Conservation (phyloP, 2,113 vertebrate species). For the Pollimyrus isidori region DNA sequence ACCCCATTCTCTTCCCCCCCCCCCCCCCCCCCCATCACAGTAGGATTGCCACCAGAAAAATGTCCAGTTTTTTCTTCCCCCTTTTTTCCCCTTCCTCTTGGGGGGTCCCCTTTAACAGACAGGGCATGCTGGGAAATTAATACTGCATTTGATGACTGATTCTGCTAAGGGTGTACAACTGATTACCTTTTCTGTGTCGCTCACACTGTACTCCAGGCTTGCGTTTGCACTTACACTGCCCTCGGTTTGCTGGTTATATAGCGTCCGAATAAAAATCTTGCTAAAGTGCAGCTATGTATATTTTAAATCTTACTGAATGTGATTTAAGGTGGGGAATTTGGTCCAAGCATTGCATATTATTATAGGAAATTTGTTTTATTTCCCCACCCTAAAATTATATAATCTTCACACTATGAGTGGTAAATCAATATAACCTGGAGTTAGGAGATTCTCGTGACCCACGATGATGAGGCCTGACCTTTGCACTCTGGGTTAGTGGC, state of each 20-base stretch:
- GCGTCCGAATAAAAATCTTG: not conserved
- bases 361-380: not conserved
- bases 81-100: slow-evolving; percentile 15
- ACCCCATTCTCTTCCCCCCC: too few relatives aligned
- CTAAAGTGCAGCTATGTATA: not conserved
- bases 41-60: not conserved
- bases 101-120: not conserved
- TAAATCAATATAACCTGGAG: not conserved
- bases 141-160: not conserved
- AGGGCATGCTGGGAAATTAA: not conserved
- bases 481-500: not conserved
- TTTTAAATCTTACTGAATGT: not conserved
- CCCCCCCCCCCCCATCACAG: not conserved
- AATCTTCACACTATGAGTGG: not conserved
- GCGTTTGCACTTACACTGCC: not conserved
- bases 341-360: not conserved
- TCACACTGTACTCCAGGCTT: not conserved
- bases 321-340: not conserved
- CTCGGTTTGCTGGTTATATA: not conserved
- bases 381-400: not conserved
- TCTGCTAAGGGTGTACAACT: not conserved
- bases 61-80: not conserved
- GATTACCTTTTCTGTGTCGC: not conserved
- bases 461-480: not conserved
- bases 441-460: not conserved